Evolutionary conservation across 2,797 vertebrate species (phyloP), one percentile per base, ranked within the genome.

Genomic region (Philypnodon macrostomus): DNA sequence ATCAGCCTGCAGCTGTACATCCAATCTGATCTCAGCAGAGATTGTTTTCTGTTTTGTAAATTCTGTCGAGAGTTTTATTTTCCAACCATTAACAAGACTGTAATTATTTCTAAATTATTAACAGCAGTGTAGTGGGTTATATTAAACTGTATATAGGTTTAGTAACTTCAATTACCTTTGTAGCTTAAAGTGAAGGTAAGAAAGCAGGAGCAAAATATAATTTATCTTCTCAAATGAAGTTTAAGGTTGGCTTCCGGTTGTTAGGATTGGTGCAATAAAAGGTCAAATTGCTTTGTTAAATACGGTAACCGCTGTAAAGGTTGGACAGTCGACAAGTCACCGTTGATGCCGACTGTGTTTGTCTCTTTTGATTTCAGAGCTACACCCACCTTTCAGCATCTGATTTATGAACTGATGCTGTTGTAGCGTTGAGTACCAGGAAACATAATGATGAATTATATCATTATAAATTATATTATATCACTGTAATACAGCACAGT

Each of bases 91-190:
- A 79, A 75, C 27, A 73, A 73, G 64, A 77, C 71, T 86, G 77
- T 86, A 85, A 89, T 89, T 89, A 87, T 85, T 85, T 84, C 80
- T 65, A 69, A 85, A 84, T 88, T 86, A 80, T 70, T 67, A 63
- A 86, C 79, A 80, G 75, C 49, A 62, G 35, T 14, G 30, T 24
- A 53, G 16, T 62, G 66, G 35, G 41, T 49, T 47, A 31, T 29
- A 32, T 53, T 52, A 46, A 31, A 60, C 40, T 42, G 30, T 32
- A 47, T 44, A 55, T 26, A 27, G 34, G n/a, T 67, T 76, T 61
- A 45, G 44, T 51, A 53, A 38, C 2, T 15, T 15, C 14, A 7
- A 41, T 13, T 18, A 23, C 2, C 5, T 26, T 41, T 41, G 7
- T 26, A 41, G 7, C 13, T 4, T 26, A 41, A 26, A 1, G 24